Evolutionary conservation across 2,113 vertebrate species (phyloP), one percentile per base, ranked within the genome.

Genomic region (Danio rerio): DNA sequence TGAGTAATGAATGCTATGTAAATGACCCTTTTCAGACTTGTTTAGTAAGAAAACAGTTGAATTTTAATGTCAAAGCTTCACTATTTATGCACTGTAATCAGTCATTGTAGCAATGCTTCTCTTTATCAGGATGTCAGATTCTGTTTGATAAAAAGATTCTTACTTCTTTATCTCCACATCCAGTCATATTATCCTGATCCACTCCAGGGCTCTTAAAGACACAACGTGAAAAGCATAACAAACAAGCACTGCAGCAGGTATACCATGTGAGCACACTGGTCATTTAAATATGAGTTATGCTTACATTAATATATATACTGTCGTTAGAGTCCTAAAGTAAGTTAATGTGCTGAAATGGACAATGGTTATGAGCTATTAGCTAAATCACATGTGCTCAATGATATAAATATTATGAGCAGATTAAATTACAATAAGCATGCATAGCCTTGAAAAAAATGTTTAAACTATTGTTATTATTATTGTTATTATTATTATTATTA

Each of bases 141-240:
- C 69, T 70, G 81, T 85, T 73, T 56, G 82, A 9, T 31, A 89
- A 90, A 88, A 89, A 85, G 84, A 85, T 76, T 90, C 94, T 94
- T 94, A 95, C 93, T 92, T 93, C 91, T 88, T 87, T 90, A 90
- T 92, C 89, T 89, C 89, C 92, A 92, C 84, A 90, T 88, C 88
- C 73, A 81, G 79, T 73, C 80, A 81, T 43, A 74, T 50, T 90
- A 90, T 93, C 90, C 88, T 91, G 89, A 91, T 94, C 92, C 92
- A 78, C 87, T 79, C 84, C 89, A 75, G 89, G 87, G 87, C 83
- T 93, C 93, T 94, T 93, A 63, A 93, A 91, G 72, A 93, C 89
- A 93, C 89, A 86, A 92, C 92, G 88, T 86, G 82, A 86, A 91
- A 77, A 92, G 84, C 81, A 89, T 74, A 89, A 89, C 42, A 91